Evolutionary conservation across 2,113 vertebrate species (phyloP).

Genomic region (Symphodus melops): DNA sequence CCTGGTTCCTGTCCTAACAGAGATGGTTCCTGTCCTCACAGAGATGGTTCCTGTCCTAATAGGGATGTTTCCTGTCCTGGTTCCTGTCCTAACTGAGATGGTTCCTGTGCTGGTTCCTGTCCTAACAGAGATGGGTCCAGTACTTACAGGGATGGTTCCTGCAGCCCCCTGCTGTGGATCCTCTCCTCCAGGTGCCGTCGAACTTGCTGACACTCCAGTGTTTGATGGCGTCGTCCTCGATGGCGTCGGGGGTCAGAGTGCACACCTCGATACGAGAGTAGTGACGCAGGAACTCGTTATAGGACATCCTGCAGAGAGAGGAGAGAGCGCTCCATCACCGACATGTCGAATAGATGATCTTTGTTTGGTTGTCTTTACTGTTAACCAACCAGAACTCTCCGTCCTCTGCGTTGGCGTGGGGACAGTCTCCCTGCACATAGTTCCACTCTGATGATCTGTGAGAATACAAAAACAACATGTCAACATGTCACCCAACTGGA

Average conservation of each 20-base stretch:
- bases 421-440: constrained; percentile 83
- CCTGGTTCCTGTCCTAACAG: neutral
- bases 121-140: neutral
- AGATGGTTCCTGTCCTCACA: neutral
- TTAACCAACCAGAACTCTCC: constrained; percentile 92
- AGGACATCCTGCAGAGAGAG: constrained; percentile 89
- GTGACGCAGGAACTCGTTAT: constrained; percentile 88
- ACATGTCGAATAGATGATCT: neutral
- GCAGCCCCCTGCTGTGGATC: constrained; percentile 95
- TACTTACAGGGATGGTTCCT: constrained; percentile 87
- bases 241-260: constrained; percentile 93
- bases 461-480: neutral
- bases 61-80: neutral
- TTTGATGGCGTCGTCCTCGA: constrained; percentile 85
- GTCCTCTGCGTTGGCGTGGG: constrained; percentile 86
- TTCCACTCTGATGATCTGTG: constrained; percentile 91
- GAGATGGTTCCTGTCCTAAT: neutral
- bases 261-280: constrained; percentile 95
- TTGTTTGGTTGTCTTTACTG: too few species aligned
- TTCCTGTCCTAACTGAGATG: neutral
- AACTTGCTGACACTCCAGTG: constrained; percentile 92
- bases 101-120: neutral
- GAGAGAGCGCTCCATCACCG: neutral
- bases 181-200: constrained; percentile 91
- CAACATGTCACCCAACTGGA: too few species aligned